Evolutionary conservation across 2,888 invertebrate species (phyloP).

Genomic region (Dorcus parallelipipedus): DNA sequence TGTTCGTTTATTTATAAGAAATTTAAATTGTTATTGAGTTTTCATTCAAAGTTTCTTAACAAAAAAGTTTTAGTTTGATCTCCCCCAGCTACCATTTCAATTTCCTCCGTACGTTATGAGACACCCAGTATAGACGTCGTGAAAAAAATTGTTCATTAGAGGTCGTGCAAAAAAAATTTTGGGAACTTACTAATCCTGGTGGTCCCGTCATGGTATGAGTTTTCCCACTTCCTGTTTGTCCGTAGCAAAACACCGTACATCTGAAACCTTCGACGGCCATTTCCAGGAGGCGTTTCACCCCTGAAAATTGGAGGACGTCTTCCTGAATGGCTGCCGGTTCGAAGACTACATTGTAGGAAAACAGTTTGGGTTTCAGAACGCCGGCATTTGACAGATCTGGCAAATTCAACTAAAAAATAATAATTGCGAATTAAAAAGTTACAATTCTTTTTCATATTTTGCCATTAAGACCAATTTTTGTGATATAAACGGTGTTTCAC

Average conservation of each 20-base stretch:
- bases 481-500: too few species aligned
- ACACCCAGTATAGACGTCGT: too few species aligned
- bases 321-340: conserved; percentile 84
- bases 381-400: conserved; percentile 41
- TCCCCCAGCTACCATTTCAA: too few species aligned
- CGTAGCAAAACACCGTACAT: conserved; percentile 93
- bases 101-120: too few species aligned
- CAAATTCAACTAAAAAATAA: conserved; percentile 44
- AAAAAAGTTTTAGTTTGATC: too few species aligned
- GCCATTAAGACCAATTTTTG: neutral
- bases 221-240: conserved; percentile 95
- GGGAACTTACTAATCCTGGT: conserved; percentile 67
- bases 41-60: too few species aligned
- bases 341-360: conserved; percentile 92
- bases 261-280: conserved; percentile 94
- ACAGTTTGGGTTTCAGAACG: conserved; percentile 76
- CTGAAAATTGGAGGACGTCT: conserved; percentile 86
- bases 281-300: conserved; percentile 84
- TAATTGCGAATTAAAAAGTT: neutral
- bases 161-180: too few species aligned
- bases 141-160: too few species aligned
- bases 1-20: too few species aligned
- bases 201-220: conserved; percentile 94
- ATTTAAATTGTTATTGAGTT: too few species aligned
- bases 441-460: neutral